Base-by-base conservation (phyloP, 2,888 invertebrate genomes). In the Sphinx pinastri region DNA sequence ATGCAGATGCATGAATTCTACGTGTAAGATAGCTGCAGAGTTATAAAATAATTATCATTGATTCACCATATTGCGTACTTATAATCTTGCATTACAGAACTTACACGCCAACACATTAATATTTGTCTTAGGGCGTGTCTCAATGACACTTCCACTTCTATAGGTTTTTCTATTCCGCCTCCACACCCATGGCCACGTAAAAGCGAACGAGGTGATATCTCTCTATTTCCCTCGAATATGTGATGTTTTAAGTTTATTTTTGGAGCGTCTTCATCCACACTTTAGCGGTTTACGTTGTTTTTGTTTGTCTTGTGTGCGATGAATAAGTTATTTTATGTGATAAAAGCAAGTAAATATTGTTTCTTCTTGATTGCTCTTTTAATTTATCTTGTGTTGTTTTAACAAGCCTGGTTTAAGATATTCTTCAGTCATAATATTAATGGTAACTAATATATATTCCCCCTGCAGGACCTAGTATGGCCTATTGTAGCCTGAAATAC, bases 131-230 rank as follows among this genome's bases (percentile, higher is more conserved):
- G 2, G 38, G 38, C 6, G 5, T 38, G 38, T 38, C 4, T 8
- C 1, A 10, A 55, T 55, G 55, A 3, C 55, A 55, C 55, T 55
- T 55, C 55, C 55, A 55, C 55, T 55, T 10, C 19, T 11, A 55
- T 19, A 19, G 19, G 19, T 19, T 55, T 54, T 55, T 55, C 55
- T 19, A 11, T 11, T 55, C 55, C 19, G n/a, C 16, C 11, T 19
- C 55, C 14, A n/a, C 7, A 52, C 7, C n/a, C 55, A 19, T 55
- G 55, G 75, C 73, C 77, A 73, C 79, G 79, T 80, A 77, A 80
- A 79, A 79, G 68, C 70, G 71, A 80, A 80, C 58, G 81, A 75
- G 71, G 77, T 71, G 74, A 79, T 79, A 77, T 79, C 78, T 80
- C 59, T 80, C 54, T 57, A 52, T 58, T 58, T 75, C 74, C 71